A percentile compares a stretch with the other conserved stretches of the same genome.
Evolutionary conservation across 2,113 vertebrate species (phyloP).

Genomic region (Pholis gunnellus): DNA sequence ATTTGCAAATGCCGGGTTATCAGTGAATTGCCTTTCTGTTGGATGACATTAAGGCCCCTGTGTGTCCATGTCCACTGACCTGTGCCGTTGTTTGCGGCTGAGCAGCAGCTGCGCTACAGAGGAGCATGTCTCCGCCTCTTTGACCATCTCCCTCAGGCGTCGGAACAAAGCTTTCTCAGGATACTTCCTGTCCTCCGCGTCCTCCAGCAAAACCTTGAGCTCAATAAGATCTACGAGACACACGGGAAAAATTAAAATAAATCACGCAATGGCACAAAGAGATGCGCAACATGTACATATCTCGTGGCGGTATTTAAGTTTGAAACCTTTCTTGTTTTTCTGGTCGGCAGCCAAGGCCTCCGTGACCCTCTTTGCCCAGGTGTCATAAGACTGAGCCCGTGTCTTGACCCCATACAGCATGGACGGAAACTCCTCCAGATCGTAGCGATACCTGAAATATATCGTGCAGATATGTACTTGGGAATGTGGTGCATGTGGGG

Average conservation of each 20-base stretch:
- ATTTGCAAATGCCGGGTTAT: background rate
- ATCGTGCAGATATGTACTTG: background rate
- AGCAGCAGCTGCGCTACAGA: constrained; percentile 97
- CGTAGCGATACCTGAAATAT: constrained; percentile 91
- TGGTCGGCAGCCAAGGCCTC: constrained; percentile 94
- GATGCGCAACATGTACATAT: background rate
- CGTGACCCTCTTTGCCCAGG: constrained; percentile 93
- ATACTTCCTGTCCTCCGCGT: constrained; percentile 97
- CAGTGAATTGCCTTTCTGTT: background rate
- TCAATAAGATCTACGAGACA: constrained; percentile 91
- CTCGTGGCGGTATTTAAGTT: background rate
- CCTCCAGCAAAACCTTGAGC: constrained; percentile 94
- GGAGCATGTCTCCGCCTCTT: constrained; percentile 97
- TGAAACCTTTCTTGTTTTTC: constrained; percentile 95
- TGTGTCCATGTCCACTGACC: constrained; percentile 77
- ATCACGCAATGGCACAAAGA: background rate
- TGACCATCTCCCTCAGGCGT: constrained; percentile 93
- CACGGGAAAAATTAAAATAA: background rate
- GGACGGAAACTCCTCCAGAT: constrained; percentile 94
- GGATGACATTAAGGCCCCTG: background rate
- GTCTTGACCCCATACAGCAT: constrained; percentile 95
- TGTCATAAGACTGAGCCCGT: constrained; percentile 96
- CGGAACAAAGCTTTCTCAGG: constrained; percentile 94
- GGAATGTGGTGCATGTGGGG: background rate
- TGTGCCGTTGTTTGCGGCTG: constrained; percentile 96